Evolutionary conservation across 2,113 vertebrate species (phyloP).

Genomic region (Otocyon megalotis): DNA sequence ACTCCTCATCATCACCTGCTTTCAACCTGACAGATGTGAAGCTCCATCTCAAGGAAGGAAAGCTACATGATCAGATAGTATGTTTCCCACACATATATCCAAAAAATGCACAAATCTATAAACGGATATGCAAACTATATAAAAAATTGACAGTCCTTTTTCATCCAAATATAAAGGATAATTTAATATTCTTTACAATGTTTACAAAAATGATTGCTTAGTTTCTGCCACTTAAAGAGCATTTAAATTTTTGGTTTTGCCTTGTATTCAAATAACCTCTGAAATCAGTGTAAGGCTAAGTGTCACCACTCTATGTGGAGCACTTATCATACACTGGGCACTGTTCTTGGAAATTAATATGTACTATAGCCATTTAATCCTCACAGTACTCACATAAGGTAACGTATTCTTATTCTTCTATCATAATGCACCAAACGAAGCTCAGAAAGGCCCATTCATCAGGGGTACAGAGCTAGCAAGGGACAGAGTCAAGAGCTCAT

Average conservation of each 20-base stretch:
- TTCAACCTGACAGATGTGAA: not conserved
- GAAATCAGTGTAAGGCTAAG: not conserved
- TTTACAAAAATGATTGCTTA: not conserved
- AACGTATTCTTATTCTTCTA: not conserved
- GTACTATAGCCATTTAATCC: not conserved
- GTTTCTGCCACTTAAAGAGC: not conserved
- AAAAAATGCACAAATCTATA: not conserved
- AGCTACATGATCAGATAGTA: too few species aligned
- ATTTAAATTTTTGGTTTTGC: not conserved
- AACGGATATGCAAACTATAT: not conserved
- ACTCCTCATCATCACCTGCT: not conserved
- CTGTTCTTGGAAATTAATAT: not conserved
- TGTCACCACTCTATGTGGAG: not conserved
- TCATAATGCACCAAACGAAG: not conserved
- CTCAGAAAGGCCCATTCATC: fast-evolving
- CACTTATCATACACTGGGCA: not conserved
- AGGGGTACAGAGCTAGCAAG: not conserved
- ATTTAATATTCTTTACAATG: too few species aligned
- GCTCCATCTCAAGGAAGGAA: not conserved
- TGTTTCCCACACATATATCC: not conserved
- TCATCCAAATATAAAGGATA: not conserved
- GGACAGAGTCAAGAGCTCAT: not conserved
- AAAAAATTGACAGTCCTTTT: not conserved
- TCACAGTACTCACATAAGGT: not conserved
- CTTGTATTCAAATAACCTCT: not conserved